These are phyloP conservation scores for Disparrhopalites patrizii DNA, from an alignment of 2,888 invertebrate genomes.

Conservation along the genomic window DNA sequence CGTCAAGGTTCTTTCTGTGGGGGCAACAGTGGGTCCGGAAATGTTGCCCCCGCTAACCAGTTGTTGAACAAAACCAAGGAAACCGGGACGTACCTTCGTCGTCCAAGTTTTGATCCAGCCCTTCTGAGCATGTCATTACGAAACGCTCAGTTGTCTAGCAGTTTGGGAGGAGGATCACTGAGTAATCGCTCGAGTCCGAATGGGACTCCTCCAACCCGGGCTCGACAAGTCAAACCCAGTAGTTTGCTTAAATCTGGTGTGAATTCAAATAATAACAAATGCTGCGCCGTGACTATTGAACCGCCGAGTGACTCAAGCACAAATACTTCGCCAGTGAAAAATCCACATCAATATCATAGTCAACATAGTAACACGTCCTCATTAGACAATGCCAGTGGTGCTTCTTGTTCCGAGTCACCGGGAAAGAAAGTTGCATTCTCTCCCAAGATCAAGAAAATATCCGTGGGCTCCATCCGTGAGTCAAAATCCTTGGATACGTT, in stretches of 20 bases:
- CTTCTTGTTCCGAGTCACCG: constrained; percentile 14
- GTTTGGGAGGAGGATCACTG: constrained; percentile 21
- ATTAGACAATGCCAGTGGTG: constrained; percentile 10
- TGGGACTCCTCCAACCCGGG: constrained; percentile 24
- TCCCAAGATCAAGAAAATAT: constrained; percentile 33
- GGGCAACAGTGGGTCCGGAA: constrained; percentile 5
- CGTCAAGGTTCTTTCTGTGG: constrained; percentile 44
- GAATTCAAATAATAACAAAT: not conserved
- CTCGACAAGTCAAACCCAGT: constrained; percentile 10
- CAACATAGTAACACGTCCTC: constrained; percentile 33
- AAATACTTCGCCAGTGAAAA: constrained; percentile 55
- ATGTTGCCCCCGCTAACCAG: constrained; percentile 1
- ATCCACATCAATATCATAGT: constrained; percentile 50
- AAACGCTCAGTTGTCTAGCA: constrained; percentile 39
- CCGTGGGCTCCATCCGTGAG: constrained; percentile 55
- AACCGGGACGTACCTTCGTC: constrained; percentile 36
- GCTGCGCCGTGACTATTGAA: constrained; percentile 47
- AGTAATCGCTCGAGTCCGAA: constrained; percentile 34
- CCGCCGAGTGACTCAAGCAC: constrained; percentile 47
- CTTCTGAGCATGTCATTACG: constrained; percentile 43
- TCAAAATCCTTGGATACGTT: constrained; percentile 65
- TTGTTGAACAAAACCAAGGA: constrained; percentile 23
- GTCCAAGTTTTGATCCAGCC: constrained; percentile 48
- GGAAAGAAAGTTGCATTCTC: constrained; percentile 31
- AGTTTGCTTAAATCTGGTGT: not conserved